Percentiles rank a stretch among this genome's conserved stretches.
Conservation (phyloP, 2,797 vertebrate species). For the Percopsis omiscomaycus region DNA sequence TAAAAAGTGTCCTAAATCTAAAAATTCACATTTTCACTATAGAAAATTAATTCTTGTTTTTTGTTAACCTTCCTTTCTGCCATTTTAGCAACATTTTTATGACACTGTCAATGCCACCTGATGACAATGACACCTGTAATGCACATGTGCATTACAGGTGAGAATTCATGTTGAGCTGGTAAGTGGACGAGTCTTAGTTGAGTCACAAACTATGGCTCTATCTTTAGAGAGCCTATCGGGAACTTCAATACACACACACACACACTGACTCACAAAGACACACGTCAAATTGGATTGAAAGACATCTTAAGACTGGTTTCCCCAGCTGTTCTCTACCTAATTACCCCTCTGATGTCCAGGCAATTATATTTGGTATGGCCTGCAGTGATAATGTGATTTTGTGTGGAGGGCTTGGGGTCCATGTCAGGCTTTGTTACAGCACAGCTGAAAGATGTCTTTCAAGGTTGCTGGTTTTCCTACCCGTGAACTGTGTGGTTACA, state of each 20-base stretch:
- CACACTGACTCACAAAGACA: background rate
- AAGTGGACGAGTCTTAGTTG: conserved; percentile 41
- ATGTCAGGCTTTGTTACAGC: too few species aligned
- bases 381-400: background rate
- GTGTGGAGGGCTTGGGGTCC: too few species aligned
- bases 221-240: conserved; percentile 49
- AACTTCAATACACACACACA: conserved; percentile 51
- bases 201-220: conserved; percentile 58
- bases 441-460: too few species aligned
- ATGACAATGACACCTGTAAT: too few species aligned
- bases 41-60: too few species aligned
- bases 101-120: background rate
- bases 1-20: too few species aligned
- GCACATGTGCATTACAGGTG: background rate
- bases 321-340: conserved; percentile 10
- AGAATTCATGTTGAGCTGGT: background rate
- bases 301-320: conserved; percentile 15
- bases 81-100: background rate
- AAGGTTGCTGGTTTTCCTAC: too few species aligned
- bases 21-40: too few species aligned
- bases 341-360: conserved; percentile 13
- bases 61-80: background rate
- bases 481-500: too few species aligned
- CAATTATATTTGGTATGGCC: background rate
- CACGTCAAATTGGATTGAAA: conserved; percentile 23